Base-by-base conservation (phyloP, 2,888 invertebrate genomes). In the Drosophila anomalata region DNA sequence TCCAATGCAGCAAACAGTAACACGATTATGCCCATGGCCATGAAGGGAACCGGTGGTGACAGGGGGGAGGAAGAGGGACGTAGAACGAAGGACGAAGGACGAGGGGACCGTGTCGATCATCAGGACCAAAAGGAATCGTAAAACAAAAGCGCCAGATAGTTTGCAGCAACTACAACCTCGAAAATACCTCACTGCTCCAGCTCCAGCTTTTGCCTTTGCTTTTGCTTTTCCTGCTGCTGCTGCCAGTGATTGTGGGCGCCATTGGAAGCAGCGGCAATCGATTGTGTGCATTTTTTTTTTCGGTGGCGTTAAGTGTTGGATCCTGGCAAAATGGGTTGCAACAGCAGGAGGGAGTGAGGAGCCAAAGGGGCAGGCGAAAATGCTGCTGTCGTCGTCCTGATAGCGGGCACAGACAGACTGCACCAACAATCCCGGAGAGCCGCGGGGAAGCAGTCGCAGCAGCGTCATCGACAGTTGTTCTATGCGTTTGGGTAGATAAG, bases 141-240 rank as follows among this genome's bases (percentile, higher is more conserved):
- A 84, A 84, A 84, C 83, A 84, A 84, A 85, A 80, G 85, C 85
- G 85, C 83, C 83, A 85, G 83, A 83, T 82, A 83, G 85, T 83
- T 85, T 82, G 78, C 81, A 79, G 75, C 69, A 67, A 47, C 60
- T 56, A 54, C 52, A 62, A 36, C 58, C 41, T 42, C 24, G 48
- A 54, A 36, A 36, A 54, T 61, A 61, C 50, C 69, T 52, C 55
- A 33, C 51, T 55, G 58, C 47, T 56, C 51, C 65, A 62, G 67
- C 60, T 56, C 51, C 65, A 62, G 67, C 60, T 51, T 17, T 39
- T 33, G 42, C 42, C 41, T 29, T 51, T 31, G 20, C 39, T 50
- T 42, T 73, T 39, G 57, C 59, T 22, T n/a, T 48, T 50, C 20
- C 31, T 17, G 17, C 39, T 20, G 39, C 60, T n/a, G 8, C 52